These are phyloP conservation scores for Cantharis lateralis DNA, from an alignment of 2,888 invertebrate genomes.

Conservation along the genomic window DNA sequence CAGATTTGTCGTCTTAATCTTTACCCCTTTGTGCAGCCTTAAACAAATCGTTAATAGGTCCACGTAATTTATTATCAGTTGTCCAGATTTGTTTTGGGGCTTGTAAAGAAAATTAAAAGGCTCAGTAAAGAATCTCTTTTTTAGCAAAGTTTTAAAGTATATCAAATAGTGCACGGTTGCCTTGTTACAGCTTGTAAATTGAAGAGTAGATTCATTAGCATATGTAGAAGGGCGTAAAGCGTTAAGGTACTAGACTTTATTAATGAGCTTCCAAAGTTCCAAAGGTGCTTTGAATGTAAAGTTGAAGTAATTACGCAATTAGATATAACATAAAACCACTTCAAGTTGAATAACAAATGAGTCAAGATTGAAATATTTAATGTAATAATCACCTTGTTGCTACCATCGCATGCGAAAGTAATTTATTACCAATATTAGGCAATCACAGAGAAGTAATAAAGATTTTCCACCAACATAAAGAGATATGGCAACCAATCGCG, in stretches of 20 bases:
- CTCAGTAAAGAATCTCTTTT: background rate
- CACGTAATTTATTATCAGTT: background rate
- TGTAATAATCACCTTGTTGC: background rate
- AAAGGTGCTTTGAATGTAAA: conserved; percentile 10
- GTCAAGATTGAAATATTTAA: conserved; percentile 1
- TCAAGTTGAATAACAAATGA: background rate
- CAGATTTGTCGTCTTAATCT: conserved; percentile 7
- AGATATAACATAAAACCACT: background rate
- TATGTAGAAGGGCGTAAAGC: conserved; percentile 22
- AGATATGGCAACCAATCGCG: too few relatives aligned
- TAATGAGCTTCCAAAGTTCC: conserved; percentile 18
- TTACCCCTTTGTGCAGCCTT: background rate
- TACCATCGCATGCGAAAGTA: background rate
- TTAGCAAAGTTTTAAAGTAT: background rate
- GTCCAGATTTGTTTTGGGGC: background rate
- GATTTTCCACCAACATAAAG: too few relatives aligned
- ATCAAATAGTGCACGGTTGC: conserved; percentile 2
- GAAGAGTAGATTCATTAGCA: conserved; percentile 20
- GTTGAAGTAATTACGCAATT: conserved; percentile 6
- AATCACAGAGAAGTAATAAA: background rate
- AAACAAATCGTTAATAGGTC: background rate
- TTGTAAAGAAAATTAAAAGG: background rate
- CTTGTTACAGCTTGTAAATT: conserved; percentile 7
- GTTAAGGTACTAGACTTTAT: conserved; percentile 9
- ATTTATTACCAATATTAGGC: background rate